phyloP scores from a whole-genome alignment of 2,113 vertebrate species.

The Sisor rabdophorus region DNA sequence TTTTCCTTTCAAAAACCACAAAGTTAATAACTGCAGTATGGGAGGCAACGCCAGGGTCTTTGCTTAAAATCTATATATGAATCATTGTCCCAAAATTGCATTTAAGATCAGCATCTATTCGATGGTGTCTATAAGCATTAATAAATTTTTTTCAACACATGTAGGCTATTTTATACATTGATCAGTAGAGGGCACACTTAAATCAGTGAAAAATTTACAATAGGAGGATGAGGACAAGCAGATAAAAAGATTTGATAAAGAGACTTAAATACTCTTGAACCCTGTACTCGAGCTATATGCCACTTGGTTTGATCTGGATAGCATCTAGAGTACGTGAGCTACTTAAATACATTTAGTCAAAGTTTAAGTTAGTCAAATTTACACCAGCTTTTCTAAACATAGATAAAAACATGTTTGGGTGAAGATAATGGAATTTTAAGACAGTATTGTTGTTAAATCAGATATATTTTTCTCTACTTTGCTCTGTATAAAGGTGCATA shows the following conservation, averaged over 20 bases:
- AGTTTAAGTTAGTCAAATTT: conserved; percentile 59
- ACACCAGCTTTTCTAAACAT: conserved; percentile 55
- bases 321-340: conserved; percentile 32
- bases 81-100: neutral
- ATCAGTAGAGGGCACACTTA: conserved; percentile 27
- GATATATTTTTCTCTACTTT: conserved; percentile 41
- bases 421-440: conserved; percentile 31
- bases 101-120: too few relatives aligned
- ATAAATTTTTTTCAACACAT: neutral
- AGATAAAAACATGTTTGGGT: neutral
- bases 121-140: neutral
- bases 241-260: neutral
- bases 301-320: conserved; percentile 43
- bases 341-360: conserved; percentile 37
- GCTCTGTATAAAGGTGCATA: conserved; percentile 52
- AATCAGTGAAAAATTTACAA: conserved; percentile 37
- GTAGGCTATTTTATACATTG: neutral
- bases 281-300: conserved; percentile 5
- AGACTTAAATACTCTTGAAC: neutral
- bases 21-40: neutral
- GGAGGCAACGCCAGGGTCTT: neutral
- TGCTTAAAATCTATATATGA: too few relatives aligned
- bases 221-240: conserved; percentile 34
- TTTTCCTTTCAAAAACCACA: neutral
- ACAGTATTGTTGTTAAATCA: conserved; percentile 47